phyloP scores from a whole-genome alignment of 2,113 vertebrate species.

The Phalacrocorax carbo region DNA sequence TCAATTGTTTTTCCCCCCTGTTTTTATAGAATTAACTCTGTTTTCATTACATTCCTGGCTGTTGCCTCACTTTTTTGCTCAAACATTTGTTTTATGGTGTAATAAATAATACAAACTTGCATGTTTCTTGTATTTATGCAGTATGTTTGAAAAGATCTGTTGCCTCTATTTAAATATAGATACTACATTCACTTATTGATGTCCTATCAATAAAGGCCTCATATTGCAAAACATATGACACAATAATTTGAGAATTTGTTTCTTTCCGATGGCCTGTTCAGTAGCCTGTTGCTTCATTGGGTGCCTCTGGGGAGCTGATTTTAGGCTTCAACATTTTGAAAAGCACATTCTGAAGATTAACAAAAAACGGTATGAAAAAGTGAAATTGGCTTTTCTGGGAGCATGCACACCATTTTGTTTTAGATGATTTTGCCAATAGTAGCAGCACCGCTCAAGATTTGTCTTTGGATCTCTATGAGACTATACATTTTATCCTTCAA shows the following conservation, averaged over 20 bases:
- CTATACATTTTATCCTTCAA: not conserved
- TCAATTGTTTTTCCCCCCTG: not conserved
- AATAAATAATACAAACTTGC: slow-evolving; percentile 38
- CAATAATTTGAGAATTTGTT: not conserved
- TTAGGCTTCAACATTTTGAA: not conserved
- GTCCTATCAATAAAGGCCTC: slow-evolving; percentile 8
- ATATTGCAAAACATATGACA: not conserved
- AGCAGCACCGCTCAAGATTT: not conserved
- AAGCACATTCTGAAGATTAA: not conserved
- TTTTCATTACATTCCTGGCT: slow-evolving; percentile 21
- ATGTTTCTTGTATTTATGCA: slow-evolving; percentile 5
- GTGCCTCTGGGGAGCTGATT: not conserved
- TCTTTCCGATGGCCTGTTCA: not conserved
- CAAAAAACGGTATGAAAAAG: not conserved
- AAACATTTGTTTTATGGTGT: slow-evolving; percentile 17
- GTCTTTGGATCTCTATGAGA: not conserved
- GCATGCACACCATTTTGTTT: not conserved
- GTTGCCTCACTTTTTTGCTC: slow-evolving; percentile 23
- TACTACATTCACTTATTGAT: not conserved
- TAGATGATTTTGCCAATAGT: not conserved
- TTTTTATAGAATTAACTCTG: slow-evolving; percentile 26
- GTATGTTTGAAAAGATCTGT: not conserved
- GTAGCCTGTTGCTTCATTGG: not conserved
- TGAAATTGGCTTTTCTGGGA: slow-evolving; percentile 1
- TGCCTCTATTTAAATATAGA: slow-evolving; percentile 5